These are phyloP conservation scores for Marasmarcha lunaedactyla DNA, from an alignment of 2,888 invertebrate species.

Conservation along the genomic window DNA sequence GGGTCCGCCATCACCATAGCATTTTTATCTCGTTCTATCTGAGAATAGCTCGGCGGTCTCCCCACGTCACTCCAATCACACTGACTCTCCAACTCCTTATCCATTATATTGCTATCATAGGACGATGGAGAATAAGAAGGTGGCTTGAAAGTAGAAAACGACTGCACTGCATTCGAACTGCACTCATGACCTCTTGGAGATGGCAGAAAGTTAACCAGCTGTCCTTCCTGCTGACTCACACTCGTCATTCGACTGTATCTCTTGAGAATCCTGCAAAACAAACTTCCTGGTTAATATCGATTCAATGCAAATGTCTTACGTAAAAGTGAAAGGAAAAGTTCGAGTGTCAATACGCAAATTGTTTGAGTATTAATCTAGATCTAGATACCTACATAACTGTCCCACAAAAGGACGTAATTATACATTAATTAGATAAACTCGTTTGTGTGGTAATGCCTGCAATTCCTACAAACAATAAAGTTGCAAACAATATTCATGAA, in stretches of 20 bases:
- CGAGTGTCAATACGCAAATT: no score
- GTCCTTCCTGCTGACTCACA: conserved; percentile 74
- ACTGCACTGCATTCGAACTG: conserved; percentile 49
- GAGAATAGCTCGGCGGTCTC: conserved; percentile 63
- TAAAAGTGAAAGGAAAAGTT: neutral
- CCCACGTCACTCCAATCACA: conserved; percentile 68
- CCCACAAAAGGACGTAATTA: neutral
- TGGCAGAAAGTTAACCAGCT: conserved; percentile 82
- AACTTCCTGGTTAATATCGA: neutral
- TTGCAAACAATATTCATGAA: no score
- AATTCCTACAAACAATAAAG: no score
- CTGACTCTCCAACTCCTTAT: conserved; percentile 55
- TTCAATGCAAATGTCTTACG: neutral
- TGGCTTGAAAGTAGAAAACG: conserved; percentile 64
- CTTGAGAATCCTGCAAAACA: conserved; percentile 64
- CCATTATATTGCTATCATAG: conserved; percentile 49
- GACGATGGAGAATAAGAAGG: conserved; percentile 64
- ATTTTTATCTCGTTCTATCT: conserved; percentile 47
- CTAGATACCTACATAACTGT: neutral
- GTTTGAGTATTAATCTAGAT: neutral
- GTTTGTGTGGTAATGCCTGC: neutral
- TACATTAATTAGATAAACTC: neutral
- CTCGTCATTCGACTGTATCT: conserved; percentile 73
- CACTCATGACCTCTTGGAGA: conserved; percentile 61
- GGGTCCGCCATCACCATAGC: conserved; percentile 55